A percentile compares a stretch with the other conserved stretches of the same genome.
phyloP scores from a whole-genome alignment of 2,888 invertebrate species.

The Lasioglossum calceatum region DNA sequence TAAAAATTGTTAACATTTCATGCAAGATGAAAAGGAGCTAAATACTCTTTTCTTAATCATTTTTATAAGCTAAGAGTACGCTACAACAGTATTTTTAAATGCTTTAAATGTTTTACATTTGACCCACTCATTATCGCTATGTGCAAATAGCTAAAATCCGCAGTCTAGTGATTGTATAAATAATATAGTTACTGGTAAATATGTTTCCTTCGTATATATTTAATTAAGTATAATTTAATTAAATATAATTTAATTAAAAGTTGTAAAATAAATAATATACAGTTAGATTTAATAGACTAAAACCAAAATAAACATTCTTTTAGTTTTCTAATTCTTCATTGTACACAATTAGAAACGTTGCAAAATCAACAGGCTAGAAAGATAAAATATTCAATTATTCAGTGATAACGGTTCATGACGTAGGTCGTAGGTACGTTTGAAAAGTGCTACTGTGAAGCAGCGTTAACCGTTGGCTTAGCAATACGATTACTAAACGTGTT shows the following conservation, averaged over 20 bases:
- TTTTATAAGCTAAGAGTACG: not conserved
- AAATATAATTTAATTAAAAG: not conserved
- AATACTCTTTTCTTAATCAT: not conserved
- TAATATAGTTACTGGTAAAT: too few relatives aligned
- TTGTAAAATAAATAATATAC: not conserved
- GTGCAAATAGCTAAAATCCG: too few relatives aligned
- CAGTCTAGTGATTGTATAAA: not conserved
- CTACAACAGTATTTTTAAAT: too few relatives aligned
- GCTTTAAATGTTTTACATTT: not conserved
- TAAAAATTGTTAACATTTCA: not conserved
- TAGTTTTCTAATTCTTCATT: not conserved
- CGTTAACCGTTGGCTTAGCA: not conserved
- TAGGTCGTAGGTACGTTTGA: not conserved
- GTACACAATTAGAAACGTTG: not conserved
- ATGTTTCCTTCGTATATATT: not conserved
- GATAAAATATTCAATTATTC: constrained; percentile 3
- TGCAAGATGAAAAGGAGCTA: not conserved
- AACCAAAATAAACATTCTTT: not conserved
- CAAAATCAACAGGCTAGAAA: not conserved
- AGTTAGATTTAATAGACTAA: not conserved
- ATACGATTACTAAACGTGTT: not conserved
- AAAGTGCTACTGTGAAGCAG: not conserved
- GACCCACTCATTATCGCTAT: not conserved
- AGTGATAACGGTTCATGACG: not conserved
- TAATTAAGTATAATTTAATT: not conserved